phyloP scores from a whole-genome alignment of 2,888 invertebrate species.

The Euphydryas editha region DNA sequence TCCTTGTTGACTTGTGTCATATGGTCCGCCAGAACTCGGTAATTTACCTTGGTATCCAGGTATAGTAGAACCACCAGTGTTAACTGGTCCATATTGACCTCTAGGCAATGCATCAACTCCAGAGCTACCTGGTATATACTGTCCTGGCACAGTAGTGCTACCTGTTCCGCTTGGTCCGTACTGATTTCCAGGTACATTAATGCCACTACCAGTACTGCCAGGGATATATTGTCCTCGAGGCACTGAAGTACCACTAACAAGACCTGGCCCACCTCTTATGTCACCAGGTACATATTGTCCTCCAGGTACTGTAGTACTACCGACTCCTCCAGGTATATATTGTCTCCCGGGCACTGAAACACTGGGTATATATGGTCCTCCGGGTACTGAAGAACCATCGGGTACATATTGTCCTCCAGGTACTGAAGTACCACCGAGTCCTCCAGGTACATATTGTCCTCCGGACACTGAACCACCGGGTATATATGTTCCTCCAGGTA shows the following conservation, averaged over 20 bases:
- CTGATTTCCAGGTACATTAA: constrained; percentile 16
- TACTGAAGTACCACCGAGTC: constrained; percentile 26
- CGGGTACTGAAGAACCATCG: constrained; percentile 29
- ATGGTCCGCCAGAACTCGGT: constrained; percentile 18
- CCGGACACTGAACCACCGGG: constrained; percentile 25
- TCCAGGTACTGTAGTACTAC: constrained; percentile 28
- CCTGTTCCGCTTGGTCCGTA: constrained; percentile 26
- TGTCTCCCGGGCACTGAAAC: background rate
- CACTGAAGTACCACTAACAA: constrained; percentile 15
- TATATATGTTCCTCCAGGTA: constrained; percentile 32
- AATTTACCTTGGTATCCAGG: constrained; percentile 24
- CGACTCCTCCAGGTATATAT: background rate
- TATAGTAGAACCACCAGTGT: constrained; percentile 22
- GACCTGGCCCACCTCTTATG: constrained; percentile 3
- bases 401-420: constrained; percentile 24
- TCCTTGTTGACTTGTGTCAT: constrained; percentile 28
- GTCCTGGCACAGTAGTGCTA: constrained; percentile 33
- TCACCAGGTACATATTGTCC: constrained; percentile 17
- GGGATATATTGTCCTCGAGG: constrained; percentile 26
- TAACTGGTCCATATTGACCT: constrained; percentile 35
- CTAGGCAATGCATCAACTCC: constrained; percentile 23
- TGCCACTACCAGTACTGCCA: constrained; percentile 14
- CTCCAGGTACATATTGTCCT: constrained; percentile 20
- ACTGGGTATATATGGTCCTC: constrained; percentile 20
- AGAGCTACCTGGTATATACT: constrained; percentile 29